Evolutionary conservation across 2,797 vertebrate genomes (phyloP).

Genomic region (Macrochelys suwanniensis): DNA sequence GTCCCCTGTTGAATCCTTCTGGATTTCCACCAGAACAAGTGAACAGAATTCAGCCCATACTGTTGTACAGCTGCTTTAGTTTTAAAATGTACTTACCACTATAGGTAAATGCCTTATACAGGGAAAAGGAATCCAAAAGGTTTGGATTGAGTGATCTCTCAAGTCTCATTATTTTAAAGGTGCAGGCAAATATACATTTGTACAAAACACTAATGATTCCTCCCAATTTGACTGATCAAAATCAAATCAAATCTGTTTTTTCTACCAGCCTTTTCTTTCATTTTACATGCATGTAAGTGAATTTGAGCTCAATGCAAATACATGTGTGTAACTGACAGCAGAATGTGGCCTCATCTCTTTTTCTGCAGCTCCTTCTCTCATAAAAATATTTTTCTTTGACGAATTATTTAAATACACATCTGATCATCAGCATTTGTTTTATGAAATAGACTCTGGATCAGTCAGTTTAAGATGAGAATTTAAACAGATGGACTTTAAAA

Average conservation of each 20-base stretch:
- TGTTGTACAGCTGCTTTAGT: not conserved
- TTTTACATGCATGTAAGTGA: constrained; percentile 25
- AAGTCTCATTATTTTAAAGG: not conserved
- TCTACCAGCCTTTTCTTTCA: constrained; percentile 18
- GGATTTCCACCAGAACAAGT: not conserved
- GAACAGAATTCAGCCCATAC: not conserved
- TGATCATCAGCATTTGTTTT: constrained; percentile 51
- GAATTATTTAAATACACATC: constrained; percentile 55
- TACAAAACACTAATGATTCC: not conserved
- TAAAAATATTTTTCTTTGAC: constrained; percentile 55
- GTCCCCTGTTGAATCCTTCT: not conserved
- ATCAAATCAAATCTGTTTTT: constrained; percentile 10
- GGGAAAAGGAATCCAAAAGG: not conserved
- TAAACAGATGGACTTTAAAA: constrained; percentile 58
- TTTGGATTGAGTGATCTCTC: not conserved
- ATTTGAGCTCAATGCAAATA: constrained; percentile 59
- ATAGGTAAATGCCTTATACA: not conserved
- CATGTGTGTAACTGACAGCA: constrained; percentile 25
- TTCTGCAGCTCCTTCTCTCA: constrained; percentile 31
- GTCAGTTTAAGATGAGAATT: constrained; percentile 49
- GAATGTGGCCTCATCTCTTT: constrained; percentile 43
- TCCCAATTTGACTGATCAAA: not conserved
- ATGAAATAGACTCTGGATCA: constrained; percentile 30
- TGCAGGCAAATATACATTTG: not conserved
- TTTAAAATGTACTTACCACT: not conserved